These are phyloP conservation scores for Apoda limacodes DNA, from an alignment of 2,888 invertebrate species.

Conservation along the genomic window DNA sequence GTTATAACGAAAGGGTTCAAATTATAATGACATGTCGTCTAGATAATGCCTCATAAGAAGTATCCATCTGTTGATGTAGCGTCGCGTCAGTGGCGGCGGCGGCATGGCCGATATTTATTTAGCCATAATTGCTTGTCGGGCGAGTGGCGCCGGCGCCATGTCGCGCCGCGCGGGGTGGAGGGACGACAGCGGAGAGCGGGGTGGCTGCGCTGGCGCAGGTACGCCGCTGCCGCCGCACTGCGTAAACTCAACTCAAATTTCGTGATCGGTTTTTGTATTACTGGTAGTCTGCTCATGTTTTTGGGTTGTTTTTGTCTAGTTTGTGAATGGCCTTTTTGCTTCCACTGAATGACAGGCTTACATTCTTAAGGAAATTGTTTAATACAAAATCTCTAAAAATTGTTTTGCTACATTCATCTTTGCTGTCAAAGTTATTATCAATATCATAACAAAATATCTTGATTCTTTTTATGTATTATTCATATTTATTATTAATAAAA, in stretches of 20 bases:
- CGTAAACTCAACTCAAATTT: slow-evolving; percentile 58
- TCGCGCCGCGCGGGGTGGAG: slow-evolving; percentile 41
- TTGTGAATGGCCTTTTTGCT: slow-evolving; percentile 50
- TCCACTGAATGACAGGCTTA: slow-evolving; percentile 13
- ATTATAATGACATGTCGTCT: slow-evolving; percentile 57
- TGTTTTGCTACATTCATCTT: no score
- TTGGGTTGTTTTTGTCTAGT: slow-evolving; percentile 58
- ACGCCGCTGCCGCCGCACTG: slow-evolving; percentile 39
- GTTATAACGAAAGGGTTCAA: no score
- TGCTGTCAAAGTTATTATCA: no score
- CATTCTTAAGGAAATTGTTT: no score
- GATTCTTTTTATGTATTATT: no score
- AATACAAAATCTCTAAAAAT: no score
- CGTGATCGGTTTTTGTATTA: slow-evolving; percentile 52
- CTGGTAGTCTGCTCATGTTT: slow-evolving; percentile 57
- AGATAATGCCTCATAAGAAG: slow-evolving; percentile 47
- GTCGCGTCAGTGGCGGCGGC: slow-evolving; percentile 37
- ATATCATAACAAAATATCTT: no score
- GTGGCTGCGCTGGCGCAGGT: slow-evolving; percentile 19
- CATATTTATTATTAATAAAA: no score
- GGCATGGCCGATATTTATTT: slow-evolving; percentile 67
- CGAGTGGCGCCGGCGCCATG: slow-evolving; percentile 65
- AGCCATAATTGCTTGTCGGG: slow-evolving; percentile 68
- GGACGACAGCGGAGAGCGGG: slow-evolving; percentile 20
- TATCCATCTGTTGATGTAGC: slow-evolving; percentile 55